Base-by-base conservation (phyloP, 2,888 invertebrate genomes). In the Ernsta delagoae region DNA sequence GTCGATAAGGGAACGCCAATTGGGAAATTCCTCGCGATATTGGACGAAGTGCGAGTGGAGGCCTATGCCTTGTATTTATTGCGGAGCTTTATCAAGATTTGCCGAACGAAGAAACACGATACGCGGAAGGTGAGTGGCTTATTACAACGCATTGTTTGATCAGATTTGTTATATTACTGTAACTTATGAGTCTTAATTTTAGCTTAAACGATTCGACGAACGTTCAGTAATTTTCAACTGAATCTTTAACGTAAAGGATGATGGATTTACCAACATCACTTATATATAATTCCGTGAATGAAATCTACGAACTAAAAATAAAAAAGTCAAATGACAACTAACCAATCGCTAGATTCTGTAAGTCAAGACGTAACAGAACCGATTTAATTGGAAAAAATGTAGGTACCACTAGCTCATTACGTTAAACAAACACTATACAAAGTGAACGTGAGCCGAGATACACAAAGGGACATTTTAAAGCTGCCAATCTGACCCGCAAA, bases 11-110 rank as follows among this genome's bases (percentile, higher is more conserved):
- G 86, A 76, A 79, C 74, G 78, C 78, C 86, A 87, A 90, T 89
- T 88, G 89, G 88, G 80, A 88, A 90, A 89, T 91, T 89, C 90
- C 84, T 79, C 72, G 73, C 80, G 80, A 81, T 83, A 85, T 87
- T 86, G 57, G 56, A 83, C 72, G 79, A 84, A 84, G 85, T 85
- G 84, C 75, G 62, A 62, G 68, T 67, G 16, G 48, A 62, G 48
- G 67, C 67, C 62, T 62, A 50, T 36, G 62, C 43, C 43, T 56
- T 62, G 57, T 68, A 61, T 68, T 68, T 68, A 68, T 68, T 68
- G 45, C 39, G 39, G n/a, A 68, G 62, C 67, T 68, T 68, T 68
- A 68, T 68, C 67, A 68, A 68, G 67, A 68, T 68, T 68, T 68
- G 45, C 31, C 62, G 56, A 16, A n/a, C 24, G 67, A 68, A 45